Base-by-base conservation (phyloP, 2,113 vertebrate species). In the Passer domesticus region DNA sequence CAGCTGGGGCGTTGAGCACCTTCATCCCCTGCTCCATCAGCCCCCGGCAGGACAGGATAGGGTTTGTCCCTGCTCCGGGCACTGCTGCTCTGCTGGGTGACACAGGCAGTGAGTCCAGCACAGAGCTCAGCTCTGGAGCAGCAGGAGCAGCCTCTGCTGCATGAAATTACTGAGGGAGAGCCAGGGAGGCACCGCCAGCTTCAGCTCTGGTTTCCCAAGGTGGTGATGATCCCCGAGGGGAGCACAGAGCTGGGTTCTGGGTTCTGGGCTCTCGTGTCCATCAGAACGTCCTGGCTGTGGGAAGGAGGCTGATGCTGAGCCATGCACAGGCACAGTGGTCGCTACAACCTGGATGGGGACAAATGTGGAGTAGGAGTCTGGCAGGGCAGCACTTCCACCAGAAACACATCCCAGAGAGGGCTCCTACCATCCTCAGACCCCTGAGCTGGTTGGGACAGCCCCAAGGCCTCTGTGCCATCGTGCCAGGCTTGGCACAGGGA, bases 21-120 rank as follows among this genome's bases (percentile, higher is more conserved):
- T 59, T n/a, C 47, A 2, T 30, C 59, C 66, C 52, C 44, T 43
- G 63, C 19, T 9, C 35, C 7, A 0, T 37, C 70, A 33, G 79
- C 20, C 25, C n/a, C 30, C 0, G 0, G 70, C 30, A 3, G 0
- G 13, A 31, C 17, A 2, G 7, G 52, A 33, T 27, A 17, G 41
- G 13, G 13, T 17, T 33, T 8, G 14, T 49, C 28, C 50, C 83
- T 64, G 46, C 74, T 52, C 43, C 0, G 1, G 56, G 10, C 62
- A 4, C 33, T 0, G 1, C 46, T 30, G 44, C 16, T 33, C 43
- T 70, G 47, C 28, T 0, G 3, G 41, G 28, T 3, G 9, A 22
- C 30, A 31, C 3, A 0, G 72, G 59, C 41, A 9, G 20, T 0
- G 63, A 35, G 21, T 33, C 35, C 62, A 10, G 47, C 35, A 35